Percentiles rank a stretch among this genome's conserved stretches.
Evolutionary conservation across 23 tunicate species (phyloP).

Genomic region (Diplosoma virens): DNA sequence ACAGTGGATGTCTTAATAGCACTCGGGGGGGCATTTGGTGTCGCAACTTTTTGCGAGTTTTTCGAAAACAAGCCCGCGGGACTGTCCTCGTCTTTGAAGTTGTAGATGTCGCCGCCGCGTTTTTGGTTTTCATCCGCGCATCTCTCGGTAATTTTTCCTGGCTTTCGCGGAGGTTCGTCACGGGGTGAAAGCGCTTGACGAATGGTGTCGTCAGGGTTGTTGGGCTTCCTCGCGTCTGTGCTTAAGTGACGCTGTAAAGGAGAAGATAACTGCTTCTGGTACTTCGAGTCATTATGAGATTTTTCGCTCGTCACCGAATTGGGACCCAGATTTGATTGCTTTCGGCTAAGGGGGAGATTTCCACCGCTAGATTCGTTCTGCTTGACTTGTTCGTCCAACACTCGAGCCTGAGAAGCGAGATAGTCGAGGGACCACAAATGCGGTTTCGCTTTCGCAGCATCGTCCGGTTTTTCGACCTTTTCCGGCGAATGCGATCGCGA

Average conservation of each 20-base stretch:
- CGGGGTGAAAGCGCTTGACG: too few relatives aligned
- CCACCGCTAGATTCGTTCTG: too few relatives aligned
- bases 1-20: not conserved
- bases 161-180: too few relatives aligned
- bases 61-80: not conserved
- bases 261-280: not conserved
- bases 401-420: conserved; percentile 83
- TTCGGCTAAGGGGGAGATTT: too few relatives aligned
- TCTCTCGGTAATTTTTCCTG: too few relatives aligned
- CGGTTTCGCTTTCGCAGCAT: conserved; percentile 67
- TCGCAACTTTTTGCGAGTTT: not conserved
- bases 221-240: not conserved
- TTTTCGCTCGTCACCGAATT: too few relatives aligned
- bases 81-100: conserved; percentile 61
- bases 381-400: conserved; percentile 65
- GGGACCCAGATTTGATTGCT: not conserved
- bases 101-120: conserved; percentile 47
- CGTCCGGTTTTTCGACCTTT: conserved; percentile 43
- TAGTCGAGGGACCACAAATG: conserved; percentile 83
- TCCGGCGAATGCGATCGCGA: conserved; percentile 77
- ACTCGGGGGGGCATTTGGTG: too few relatives aligned
- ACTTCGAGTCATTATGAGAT: not conserved
- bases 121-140: not conserved
- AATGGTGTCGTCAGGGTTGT: too few relatives aligned
- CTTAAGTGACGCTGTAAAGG: not conserved